These are phyloP conservation scores for Plusia festucae DNA, from an alignment of 2,888 invertebrate genomes.

Conservation along the genomic window DNA sequence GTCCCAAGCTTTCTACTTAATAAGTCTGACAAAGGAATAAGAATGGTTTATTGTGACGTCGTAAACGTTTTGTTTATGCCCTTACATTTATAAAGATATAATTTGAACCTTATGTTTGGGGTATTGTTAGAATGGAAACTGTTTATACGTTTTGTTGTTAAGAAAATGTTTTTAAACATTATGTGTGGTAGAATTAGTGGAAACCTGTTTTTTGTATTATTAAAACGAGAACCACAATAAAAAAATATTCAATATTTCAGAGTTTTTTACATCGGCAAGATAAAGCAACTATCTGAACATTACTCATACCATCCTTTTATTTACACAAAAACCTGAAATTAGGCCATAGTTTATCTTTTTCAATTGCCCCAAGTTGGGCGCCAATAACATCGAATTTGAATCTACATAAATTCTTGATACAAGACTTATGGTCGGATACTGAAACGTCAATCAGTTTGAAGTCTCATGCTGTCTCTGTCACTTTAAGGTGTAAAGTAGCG, in stretches of 20 bases:
- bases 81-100: conserved; percentile 64
- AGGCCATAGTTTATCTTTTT: neutral
- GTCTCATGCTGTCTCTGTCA: no score
- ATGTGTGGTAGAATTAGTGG: conserved; percentile 13
- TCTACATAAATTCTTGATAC: no score
- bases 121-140: conserved; percentile 51
- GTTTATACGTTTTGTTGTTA: conserved; percentile 29
- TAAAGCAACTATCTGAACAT: neutral
- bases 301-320: neutral
- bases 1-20: conserved; percentile 72
- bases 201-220: neutral
- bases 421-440: no score
- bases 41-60: conserved; percentile 68
- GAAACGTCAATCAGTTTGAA: no score
- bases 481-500: no score
- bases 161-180: conserved; percentile 23
- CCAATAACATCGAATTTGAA: neutral
- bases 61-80: conserved; percentile 69
- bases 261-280: no score
- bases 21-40: conserved; percentile 65
- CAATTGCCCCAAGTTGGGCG: neutral
- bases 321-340: neutral
- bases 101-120: conserved; percentile 56
- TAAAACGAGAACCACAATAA: neutral
- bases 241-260: no score